These are phyloP conservation scores for Ophthalmolycus amberensis DNA, from an alignment of 2,113 vertebrate genomes.

Conservation along the genomic window DNA sequence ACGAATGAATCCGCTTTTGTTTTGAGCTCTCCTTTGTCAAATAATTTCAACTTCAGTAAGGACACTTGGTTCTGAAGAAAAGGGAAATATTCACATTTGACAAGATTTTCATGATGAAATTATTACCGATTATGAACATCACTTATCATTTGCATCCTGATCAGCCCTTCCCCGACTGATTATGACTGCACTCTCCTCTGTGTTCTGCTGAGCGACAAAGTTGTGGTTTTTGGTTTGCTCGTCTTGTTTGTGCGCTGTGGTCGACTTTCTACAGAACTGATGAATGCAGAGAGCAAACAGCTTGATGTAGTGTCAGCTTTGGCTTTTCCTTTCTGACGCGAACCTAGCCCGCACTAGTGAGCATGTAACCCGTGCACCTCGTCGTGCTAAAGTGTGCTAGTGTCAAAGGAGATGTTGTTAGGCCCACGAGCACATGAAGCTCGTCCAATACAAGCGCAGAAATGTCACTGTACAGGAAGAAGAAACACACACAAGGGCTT, in stretches of 20 bases:
- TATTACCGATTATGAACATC: not conserved
- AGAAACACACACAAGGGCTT: not conserved
- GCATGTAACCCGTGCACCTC: not conserved
- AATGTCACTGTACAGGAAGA: not conserved
- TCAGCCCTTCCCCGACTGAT: not conserved
- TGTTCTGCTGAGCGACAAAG: not conserved
- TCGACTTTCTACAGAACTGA: conserved; percentile 15
- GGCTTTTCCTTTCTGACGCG: not conserved
- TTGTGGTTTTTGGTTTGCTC: conserved; percentile 26
- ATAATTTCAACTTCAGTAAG: not conserved
- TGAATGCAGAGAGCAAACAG: not conserved
- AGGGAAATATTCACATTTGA: not conserved
- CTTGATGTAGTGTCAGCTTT: not conserved
- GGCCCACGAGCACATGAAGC: not conserved
- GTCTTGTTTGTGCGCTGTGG: not conserved
- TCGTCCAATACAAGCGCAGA: not conserved
- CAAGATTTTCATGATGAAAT: not conserved
- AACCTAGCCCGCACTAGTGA: not conserved
- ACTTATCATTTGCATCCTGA: not conserved
- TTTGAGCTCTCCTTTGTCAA: not conserved
- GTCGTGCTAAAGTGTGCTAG: not conserved
- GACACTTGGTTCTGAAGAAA: not conserved
- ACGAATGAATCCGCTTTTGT: not conserved
- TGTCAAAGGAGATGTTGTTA: too few species aligned
- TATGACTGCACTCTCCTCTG: not conserved